Conservation (phyloP, 2,113 vertebrate species). For the Tragelaphus buxtoni region DNA sequence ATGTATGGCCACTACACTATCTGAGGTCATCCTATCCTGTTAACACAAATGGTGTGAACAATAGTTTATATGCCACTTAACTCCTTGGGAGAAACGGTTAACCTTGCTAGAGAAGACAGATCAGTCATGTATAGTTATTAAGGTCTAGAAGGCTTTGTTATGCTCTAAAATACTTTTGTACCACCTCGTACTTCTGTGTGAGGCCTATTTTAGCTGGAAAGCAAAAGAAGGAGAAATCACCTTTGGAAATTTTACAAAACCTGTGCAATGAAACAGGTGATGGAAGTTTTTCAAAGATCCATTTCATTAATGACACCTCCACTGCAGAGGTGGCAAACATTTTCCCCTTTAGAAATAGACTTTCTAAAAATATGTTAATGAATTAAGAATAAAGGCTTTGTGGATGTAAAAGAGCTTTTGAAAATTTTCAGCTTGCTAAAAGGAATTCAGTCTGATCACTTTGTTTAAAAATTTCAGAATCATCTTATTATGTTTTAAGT, state of each 20-base stretch:
- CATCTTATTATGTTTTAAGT: slow-evolving; percentile 61
- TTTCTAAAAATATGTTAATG: slow-evolving; percentile 52
- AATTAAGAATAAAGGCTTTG: slow-evolving; percentile 38
- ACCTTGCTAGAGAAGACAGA: slow-evolving; percentile 86
- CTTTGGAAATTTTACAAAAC: slow-evolving; percentile 52
- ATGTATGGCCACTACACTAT: slow-evolving; percentile 77
- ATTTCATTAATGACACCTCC: slow-evolving; percentile 33
- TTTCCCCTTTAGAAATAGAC: slow-evolving; percentile 29
- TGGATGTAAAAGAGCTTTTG: slow-evolving; percentile 43
- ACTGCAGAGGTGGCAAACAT: slow-evolving; percentile 16
- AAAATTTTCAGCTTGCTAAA: slow-evolving; percentile 44
- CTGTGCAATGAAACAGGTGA: slow-evolving; percentile 17
- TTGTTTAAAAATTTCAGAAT: slow-evolving; percentile 72
- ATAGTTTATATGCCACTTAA: slow-evolving; percentile 89
- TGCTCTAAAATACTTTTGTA: slow-evolving; percentile 78
- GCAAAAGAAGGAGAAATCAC: slow-evolving; percentile 64
- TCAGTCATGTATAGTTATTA: slow-evolving; percentile 86
- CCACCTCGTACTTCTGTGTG: slow-evolving; percentile 52
- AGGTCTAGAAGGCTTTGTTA: slow-evolving; percentile 82
- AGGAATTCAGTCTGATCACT: slow-evolving; percentile 46
- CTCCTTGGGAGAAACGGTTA: slow-evolving; percentile 87
- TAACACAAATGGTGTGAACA: slow-evolving; percentile 87
- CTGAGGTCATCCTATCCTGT: slow-evolving; percentile 83
- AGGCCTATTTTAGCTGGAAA: slow-evolving; percentile 64
- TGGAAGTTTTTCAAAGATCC: slow-evolving; percentile 21